These are phyloP conservation scores for Neoitamus cyanurus DNA, from an alignment of 2,888 invertebrate genomes.

Conservation along the genomic window DNA sequence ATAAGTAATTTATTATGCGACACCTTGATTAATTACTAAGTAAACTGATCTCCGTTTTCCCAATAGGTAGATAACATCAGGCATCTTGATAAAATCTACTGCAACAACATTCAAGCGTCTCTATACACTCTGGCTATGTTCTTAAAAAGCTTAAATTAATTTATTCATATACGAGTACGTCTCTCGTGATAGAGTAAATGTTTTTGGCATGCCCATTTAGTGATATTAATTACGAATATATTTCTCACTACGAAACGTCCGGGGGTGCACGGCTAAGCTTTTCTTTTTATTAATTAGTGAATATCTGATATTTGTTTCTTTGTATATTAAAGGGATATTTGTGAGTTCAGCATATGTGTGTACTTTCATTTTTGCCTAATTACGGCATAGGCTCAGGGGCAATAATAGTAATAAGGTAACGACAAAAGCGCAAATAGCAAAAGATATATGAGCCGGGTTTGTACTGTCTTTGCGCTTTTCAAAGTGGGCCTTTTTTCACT, in stretches of 20 bases:
- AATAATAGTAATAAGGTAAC: not conserved
- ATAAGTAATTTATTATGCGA: not conserved
- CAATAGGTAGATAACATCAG: too few relatives aligned
- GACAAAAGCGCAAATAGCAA: not conserved
- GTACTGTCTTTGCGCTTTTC: not conserved
- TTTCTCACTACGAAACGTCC: too few relatives aligned
- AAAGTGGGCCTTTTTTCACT: not conserved
- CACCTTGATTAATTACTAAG: not conserved
- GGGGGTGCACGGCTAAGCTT: not conserved
- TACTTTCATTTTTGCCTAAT: slow-evolving; percentile 25
- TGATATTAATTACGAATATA: too few relatives aligned
- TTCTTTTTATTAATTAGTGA: not conserved
- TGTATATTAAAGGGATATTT: not conserved
- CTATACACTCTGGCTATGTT: too few relatives aligned
- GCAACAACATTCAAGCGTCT: too few relatives aligned
- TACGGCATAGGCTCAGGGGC: not conserved
- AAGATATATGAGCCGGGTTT: slow-evolving; percentile 14
- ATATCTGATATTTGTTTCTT: not conserved
- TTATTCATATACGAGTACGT: too few relatives aligned
- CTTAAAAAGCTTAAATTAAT: too few relatives aligned
- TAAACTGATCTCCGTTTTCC: not conserved
- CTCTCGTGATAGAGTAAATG: too few relatives aligned
- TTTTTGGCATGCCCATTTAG: too few relatives aligned
- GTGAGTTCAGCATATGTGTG: not conserved
- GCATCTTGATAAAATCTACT: too few relatives aligned